phyloP scores from a whole-genome alignment of 2,113 vertebrate genomes.

The Pseudois nayaur region DNA sequence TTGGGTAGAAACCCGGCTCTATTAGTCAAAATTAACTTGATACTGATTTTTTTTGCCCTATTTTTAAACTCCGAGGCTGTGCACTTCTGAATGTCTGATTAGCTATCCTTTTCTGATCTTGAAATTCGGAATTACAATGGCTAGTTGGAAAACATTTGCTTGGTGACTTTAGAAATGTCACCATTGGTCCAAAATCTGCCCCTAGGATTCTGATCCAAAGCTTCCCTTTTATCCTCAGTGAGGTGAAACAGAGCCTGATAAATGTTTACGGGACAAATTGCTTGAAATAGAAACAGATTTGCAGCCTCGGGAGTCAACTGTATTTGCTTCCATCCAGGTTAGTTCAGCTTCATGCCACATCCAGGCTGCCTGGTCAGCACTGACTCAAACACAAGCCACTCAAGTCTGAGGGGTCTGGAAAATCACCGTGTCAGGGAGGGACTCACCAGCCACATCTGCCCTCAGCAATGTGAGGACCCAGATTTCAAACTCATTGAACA shows the following conservation, averaged over 20 bases:
- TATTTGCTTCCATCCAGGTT: not conserved
- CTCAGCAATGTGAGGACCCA: not conserved
- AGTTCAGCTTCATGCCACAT: not conserved
- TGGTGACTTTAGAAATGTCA: slow-evolving; percentile 40
- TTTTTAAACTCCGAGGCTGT: slow-evolving; percentile 24
- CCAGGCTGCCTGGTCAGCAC: not conserved
- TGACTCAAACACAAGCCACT: not conserved
- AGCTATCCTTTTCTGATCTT: not conserved
- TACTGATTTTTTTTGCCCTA: not conserved
- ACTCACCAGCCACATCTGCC: not conserved
- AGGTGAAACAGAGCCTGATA: slow-evolving; percentile 35
- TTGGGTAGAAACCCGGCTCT: slow-evolving; percentile 40
- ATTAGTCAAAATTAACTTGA: slow-evolving; percentile 29
- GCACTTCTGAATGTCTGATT: not conserved
- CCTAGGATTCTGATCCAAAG: not conserved
- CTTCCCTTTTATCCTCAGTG: not conserved
- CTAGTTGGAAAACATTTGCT: slow-evolving; percentile 17
- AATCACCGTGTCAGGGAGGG: not conserved
- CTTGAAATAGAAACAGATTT: slow-evolving; percentile 35
- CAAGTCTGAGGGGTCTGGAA: not conserved
- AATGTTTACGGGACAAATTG: not conserved
- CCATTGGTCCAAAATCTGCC: not conserved
- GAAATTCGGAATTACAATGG: not conserved
- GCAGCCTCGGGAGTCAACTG: not conserved
- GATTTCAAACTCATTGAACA: not conserved